Evolutionary conservation across 2,797 vertebrate genomes (phyloP).

Genomic region (Anolis apletophallus): DNA sequence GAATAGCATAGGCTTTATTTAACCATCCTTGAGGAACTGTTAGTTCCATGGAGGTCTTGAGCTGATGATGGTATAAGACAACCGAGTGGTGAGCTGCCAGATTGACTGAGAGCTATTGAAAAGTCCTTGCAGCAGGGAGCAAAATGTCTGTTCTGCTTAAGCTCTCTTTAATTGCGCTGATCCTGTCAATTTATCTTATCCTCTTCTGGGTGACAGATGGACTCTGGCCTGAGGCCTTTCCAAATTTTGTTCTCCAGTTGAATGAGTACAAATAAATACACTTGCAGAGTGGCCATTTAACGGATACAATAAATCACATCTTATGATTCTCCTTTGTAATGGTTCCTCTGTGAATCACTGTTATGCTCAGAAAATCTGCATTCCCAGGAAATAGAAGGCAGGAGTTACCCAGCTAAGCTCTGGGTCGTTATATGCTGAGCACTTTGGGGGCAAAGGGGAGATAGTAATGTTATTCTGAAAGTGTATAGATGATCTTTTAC

Average conservation of each 20-base stretch:
- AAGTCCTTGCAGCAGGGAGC: background rate
- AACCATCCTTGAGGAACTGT: background rate
- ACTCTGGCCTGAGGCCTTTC: background rate
- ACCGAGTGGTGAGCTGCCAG: background rate
- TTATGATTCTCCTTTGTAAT: background rate
- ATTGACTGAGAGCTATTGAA: background rate
- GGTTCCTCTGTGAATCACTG: background rate
- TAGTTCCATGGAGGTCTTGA: background rate
- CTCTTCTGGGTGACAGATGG: background rate
- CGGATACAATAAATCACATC: background rate
- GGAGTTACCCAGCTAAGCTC: background rate
- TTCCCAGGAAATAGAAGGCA: background rate
- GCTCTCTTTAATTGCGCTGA: background rate
- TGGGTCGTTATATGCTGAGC: background rate
- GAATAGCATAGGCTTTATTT: conserved; percentile 14
- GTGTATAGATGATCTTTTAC: background rate
- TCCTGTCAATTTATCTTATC: background rate
- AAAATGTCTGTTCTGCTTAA: background rate
- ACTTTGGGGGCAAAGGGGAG: background rate
- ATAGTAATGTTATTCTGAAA: background rate
- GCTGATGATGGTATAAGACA: conserved; percentile 9
- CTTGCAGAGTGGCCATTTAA: background rate
- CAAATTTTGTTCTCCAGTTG: background rate
- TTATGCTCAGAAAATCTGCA: background rate
- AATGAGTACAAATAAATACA: background rate